Percentiles rank a stretch among this genome's conserved stretches.
These are phyloP conservation scores for Tenualosa ilisha DNA, from an alignment of 2,797 vertebrate species.

Conservation along the genomic window DNA sequence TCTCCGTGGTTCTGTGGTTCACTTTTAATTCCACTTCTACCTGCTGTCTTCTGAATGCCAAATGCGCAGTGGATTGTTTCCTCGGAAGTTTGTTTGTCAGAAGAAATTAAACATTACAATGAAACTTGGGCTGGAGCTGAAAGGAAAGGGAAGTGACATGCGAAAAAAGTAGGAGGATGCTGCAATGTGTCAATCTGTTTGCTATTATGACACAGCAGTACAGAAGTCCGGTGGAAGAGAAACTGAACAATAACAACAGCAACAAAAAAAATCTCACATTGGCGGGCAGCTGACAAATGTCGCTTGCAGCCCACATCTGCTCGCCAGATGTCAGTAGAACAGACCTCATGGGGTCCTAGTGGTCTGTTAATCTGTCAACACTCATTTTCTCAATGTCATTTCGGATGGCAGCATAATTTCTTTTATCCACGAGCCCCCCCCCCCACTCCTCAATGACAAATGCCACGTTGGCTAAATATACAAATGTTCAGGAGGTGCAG, in stretches of 20 bases:
- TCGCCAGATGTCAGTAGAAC: background rate
- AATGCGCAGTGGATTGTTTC: background rate
- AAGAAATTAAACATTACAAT: conserved; percentile 6
- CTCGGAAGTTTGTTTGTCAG: background rate
- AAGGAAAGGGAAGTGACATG: background rate
- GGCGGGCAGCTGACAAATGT: conserved; percentile 1
- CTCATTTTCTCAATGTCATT: conserved; percentile 5
- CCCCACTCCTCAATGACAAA: background rate
- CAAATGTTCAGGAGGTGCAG: background rate
- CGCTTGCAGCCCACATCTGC: background rate
- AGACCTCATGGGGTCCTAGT: background rate
- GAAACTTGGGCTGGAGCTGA: background rate
- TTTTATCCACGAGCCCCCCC: background rate
- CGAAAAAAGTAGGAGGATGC: background rate
- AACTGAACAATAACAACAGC: background rate
- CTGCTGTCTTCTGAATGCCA: background rate
- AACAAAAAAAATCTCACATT: background rate
- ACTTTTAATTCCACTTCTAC: background rate
- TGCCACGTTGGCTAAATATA: background rate
- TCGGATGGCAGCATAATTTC: conserved; percentile 3
- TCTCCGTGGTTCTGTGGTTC: background rate
- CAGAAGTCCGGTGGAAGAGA: background rate
- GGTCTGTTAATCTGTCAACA: conserved; percentile 1
- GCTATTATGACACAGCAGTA: background rate
- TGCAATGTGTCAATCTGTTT: background rate